These are phyloP conservation scores for Gortyna flavago DNA, from an alignment of 2,888 invertebrate species.

Conservation along the genomic window DNA sequence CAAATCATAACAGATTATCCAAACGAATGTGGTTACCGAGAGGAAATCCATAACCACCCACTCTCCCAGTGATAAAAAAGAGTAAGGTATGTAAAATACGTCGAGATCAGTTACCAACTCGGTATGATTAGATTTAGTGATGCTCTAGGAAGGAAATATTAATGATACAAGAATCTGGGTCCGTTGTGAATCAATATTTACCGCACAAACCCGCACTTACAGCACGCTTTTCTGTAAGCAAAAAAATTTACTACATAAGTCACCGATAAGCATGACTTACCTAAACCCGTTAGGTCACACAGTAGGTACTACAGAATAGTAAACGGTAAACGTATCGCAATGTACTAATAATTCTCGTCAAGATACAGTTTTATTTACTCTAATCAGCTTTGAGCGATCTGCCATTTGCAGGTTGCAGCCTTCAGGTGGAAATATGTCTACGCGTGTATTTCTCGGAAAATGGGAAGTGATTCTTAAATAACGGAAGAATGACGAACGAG, in stretches of 20 bases:
- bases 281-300: too few relatives aligned
- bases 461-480: not conserved
- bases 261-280: too few relatives aligned
- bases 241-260: too few relatives aligned
- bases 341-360: not conserved
- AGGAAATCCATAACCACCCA: constrained; percentile 55
- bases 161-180: constrained; percentile 8
- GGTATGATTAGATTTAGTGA: constrained; percentile 48
- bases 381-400: too few relatives aligned
- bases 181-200: not conserved
- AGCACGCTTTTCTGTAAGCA: too few relatives aligned
- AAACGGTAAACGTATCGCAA: too few relatives aligned
- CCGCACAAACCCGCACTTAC: too few relatives aligned
- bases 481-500: not conserved
- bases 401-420: not conserved
- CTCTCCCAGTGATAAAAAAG: constrained; percentile 44
- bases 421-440: not conserved
- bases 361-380: not conserved
- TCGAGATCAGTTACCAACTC: constrained; percentile 40
- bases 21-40: constrained; percentile 29
- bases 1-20: constrained; percentile 29
- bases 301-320: too few relatives aligned
- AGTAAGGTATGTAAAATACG: constrained; percentile 48
- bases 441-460: not conserved
- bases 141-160: constrained; percentile 13